Evolutionary conservation across 2,888 invertebrate species (phyloP).

Genomic region (Temnothorax ravouxi): DNA sequence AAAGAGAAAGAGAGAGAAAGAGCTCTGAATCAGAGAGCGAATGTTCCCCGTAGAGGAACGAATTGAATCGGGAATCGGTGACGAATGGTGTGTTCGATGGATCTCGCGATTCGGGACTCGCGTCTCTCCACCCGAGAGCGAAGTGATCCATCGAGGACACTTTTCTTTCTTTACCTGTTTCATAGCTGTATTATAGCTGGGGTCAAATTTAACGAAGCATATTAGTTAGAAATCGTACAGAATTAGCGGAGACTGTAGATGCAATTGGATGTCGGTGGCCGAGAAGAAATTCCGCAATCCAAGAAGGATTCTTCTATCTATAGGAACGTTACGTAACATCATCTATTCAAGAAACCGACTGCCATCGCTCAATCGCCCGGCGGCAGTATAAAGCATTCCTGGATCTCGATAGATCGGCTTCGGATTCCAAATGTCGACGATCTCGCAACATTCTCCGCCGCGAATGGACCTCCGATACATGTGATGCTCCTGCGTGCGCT

Average conservation of each 20-base stretch:
- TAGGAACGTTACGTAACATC: neutral
- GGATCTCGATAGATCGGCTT: neutral
- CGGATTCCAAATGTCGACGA: slow-evolving; percentile 48
- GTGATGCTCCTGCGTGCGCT: slow-evolving; percentile 67
- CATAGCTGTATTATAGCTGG: neutral
- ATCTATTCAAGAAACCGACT: neutral
- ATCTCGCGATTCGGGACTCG: slow-evolving; percentile 12
- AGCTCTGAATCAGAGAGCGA: slow-evolving; percentile 1
- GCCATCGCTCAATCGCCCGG: neutral
- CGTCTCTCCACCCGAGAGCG: neutral
- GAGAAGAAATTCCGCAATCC: neutral
- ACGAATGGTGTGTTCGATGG: neutral
- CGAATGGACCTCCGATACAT: slow-evolving; percentile 61
- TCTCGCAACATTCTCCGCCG: slow-evolving; percentile 53
- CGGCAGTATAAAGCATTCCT: neutral
- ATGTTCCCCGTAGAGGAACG: slow-evolving; percentile 1
- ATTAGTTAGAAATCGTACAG: slow-evolving; percentile 7
- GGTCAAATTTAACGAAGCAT: slow-evolving; percentile 12
- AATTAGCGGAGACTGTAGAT: slow-evolving; percentile 5
- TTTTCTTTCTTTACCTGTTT: slow-evolving; percentile 1
- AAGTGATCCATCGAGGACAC: slow-evolving; percentile 1
- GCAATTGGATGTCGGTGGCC: neutral
- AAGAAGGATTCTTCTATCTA: neutral
- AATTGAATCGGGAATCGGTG: neutral
- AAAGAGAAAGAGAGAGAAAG: neutral